These are phyloP conservation scores for Bradypodion pumilum DNA, from an alignment of 2,797 vertebrate species.

Conservation along the genomic window DNA sequence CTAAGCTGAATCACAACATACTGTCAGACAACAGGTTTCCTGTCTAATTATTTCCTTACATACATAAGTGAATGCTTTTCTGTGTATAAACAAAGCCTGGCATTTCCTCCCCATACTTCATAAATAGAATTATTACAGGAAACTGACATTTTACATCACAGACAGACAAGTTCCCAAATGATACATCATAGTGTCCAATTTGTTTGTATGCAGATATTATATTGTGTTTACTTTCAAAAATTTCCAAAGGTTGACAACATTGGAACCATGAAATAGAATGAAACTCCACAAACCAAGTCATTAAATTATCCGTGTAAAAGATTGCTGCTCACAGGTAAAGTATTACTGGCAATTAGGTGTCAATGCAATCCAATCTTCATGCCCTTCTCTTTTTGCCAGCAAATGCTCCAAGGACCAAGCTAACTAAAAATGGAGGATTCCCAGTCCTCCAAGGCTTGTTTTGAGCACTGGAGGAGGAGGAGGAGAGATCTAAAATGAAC, in stretches of 20 bases:
- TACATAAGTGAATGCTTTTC: constrained; percentile 9
- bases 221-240: constrained; percentile 38
- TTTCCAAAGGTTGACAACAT: constrained; percentile 27
- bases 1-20: fast-evolving
- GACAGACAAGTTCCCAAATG: constrained; percentile 49
- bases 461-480: neutral
- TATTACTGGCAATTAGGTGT: neutral
- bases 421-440: neutral
- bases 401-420: neutral
- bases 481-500: no score
- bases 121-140: constrained; percentile 7
- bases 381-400: neutral
- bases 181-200: constrained; percentile 34
- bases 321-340: constrained; percentile 62
- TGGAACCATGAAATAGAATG: constrained; percentile 33
- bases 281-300: constrained; percentile 24
- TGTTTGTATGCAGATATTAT: constrained; percentile 38
- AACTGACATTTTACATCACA: constrained; percentile 50
- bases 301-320: constrained; percentile 54
- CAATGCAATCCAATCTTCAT: neutral
- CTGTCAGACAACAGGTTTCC: constrained; percentile 45
- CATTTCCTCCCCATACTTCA: neutral
- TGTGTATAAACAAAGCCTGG: neutral
- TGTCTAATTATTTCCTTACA: constrained; percentile 24
- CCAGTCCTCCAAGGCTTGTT: neutral